Evolutionary conservation across 2,797 vertebrate genomes (phyloP), one percentile per base, ranked within the genome.

Genomic region (Podargus strigoides): DNA sequence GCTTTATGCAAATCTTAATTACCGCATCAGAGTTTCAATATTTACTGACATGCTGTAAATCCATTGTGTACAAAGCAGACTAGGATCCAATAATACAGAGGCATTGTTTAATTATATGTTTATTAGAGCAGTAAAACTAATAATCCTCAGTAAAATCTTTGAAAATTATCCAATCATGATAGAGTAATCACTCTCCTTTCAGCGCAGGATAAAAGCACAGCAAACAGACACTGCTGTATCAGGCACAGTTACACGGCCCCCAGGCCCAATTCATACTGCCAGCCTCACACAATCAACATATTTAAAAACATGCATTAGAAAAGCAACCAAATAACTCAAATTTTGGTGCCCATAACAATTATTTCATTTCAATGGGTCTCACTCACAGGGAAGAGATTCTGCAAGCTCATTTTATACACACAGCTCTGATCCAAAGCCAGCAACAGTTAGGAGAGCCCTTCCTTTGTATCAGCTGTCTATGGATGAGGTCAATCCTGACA

Each of bases 111-210:
- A 97, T 96, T 95, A 94, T 72, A 77, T 90, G 91, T 95, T 96
- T 94, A 96, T 96, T 97, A 95, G 85, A 91, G 92, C 81, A 81
- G 39, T 93, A 95, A 95, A 96, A 95, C 91, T 96, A 97, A 94
- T 96, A 97, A 97, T 97, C 83, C 95, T 67, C 80, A 85, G 70
- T 90, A 97, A 97, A 94, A 94, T 96, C 93, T 74, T 91, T 56
- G 85, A 88, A 92, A 96, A 96, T 95, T 95, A 95, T 78, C 87
- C 76, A 18, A 2, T 91, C 79, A n/a, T 72, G 76, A 93, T 75
- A 44, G 76, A 89, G 85, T 73, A 94, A 96, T 96, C 91, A 75
- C 73, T 89, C 59, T 75, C 84, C 82, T 92, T 93, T 92, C 87
- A 90, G 79, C 0, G 0, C 62, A 30, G 76, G 67, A 91, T 79